Conservation (phyloP, 2,888 invertebrate species). For the Mesoligia furuncula region DNA sequence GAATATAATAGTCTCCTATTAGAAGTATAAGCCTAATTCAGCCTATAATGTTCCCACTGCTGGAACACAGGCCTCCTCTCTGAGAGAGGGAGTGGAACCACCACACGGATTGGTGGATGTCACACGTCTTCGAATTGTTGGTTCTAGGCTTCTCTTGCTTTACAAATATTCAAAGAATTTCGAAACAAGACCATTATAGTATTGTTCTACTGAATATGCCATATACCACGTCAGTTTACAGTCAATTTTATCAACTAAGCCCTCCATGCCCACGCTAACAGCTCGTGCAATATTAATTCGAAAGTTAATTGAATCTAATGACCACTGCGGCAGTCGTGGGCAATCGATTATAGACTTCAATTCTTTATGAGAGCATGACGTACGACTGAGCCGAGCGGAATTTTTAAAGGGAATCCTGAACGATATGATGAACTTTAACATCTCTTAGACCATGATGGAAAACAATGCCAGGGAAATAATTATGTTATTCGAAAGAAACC, state of each 20-base stretch:
- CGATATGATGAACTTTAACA: not conserved
- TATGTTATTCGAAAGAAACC: too few relatives aligned
- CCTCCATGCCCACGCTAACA: constrained; percentile 1
- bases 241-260: constrained; percentile 7
- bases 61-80: not conserved
- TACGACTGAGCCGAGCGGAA: not conserved
- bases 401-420: not conserved
- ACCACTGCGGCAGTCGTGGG: constrained; percentile 19
- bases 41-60: not conserved
- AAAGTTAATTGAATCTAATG: constrained; percentile 55
- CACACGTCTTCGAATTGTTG: not conserved
- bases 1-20: not conserved
- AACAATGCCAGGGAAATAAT: too few relatives aligned
- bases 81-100: not conserved
- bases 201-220: not conserved
- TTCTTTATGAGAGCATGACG: constrained; percentile 34
- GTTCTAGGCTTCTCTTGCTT: not conserved
- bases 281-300: constrained; percentile 53
- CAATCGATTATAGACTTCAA: constrained; percentile 40
- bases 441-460: not conserved
- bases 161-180: not conserved
- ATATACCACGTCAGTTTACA: not conserved
- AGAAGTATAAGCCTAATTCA: not conserved
- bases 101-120: not conserved
- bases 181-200: not conserved